These are phyloP conservation scores for Drosophila borealis DNA, from an alignment of 2,888 invertebrate species.

Conservation along the genomic window DNA sequence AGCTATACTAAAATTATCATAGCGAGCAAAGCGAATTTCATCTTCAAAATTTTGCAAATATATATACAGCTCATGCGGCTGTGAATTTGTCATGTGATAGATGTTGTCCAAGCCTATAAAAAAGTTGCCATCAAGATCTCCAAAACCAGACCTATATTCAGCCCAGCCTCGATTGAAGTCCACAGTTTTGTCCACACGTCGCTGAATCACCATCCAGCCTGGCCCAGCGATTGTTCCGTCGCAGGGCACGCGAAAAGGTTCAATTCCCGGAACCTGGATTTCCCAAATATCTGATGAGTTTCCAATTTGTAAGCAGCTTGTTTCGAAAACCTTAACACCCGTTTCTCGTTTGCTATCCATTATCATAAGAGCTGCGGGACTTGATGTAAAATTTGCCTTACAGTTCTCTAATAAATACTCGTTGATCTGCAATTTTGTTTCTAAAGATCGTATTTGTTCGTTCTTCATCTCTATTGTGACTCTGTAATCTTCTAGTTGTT, in stretches of 20 bases:
- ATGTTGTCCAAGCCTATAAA: constrained; percentile 52
- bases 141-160: constrained; percentile 44
- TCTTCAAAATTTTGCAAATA: constrained; percentile 32
- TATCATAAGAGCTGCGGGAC: constrained; percentile 8
- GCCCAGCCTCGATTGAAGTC: constrained; percentile 44
- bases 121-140: constrained; percentile 34
- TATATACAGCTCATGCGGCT: constrained; percentile 39
- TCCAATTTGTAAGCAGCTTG: constrained; percentile 29
- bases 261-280: constrained; percentile 35
- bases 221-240: constrained; percentile 46
- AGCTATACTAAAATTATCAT: constrained; percentile 36
- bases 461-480: constrained; percentile 29
- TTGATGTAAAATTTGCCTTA: constrained; percentile 7
- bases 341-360: constrained; percentile 4
- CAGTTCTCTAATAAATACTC: constrained; percentile 3
- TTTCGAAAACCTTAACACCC: constrained; percentile 12
- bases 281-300: constrained; percentile 27
- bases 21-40: constrained; percentile 36
- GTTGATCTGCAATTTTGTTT: constrained; percentile 17
- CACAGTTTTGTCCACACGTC: constrained; percentile 29
- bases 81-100: constrained; percentile 32
- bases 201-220: constrained; percentile 51
- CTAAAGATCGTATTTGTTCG: constrained; percentile 23
- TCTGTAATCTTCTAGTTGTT: constrained; percentile 31
- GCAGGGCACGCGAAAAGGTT: constrained; percentile 40